Base-by-base conservation (phyloP, 2,888 invertebrate species). In the Cephonodes hylas region DNA sequence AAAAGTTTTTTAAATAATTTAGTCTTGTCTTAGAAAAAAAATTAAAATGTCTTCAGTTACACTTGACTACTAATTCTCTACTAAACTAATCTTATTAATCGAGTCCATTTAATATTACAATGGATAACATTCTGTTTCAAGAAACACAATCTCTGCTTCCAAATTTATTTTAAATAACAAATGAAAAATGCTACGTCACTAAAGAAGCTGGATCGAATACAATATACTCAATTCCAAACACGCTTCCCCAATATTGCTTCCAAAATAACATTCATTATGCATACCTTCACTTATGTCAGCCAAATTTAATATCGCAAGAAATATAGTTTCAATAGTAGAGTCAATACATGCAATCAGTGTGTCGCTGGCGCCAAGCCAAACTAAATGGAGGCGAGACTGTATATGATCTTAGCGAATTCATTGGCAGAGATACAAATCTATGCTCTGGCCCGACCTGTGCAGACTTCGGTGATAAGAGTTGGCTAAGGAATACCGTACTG, bases 331-430 rank as follows among this genome's bases (percentile, higher is more conserved):
- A 79, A 79, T 83, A 84, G 77, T 79, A 74, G 76, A 81, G 77
- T 82, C 83, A 79, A 85, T 82, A 83, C 79, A 72, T 70, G 82
- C 79, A 87, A 86, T 86, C 86, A 86, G 80, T 75, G 81, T 79
- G 62, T 60, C 61, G 64, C 72, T 88, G 88, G 88, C 81, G 58
- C 57, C 25, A 31, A 59, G 83, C 88, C 88, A 88, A 74, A 73
- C 71, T 72, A 75, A 80, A 78, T 77, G 73, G 72, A 66, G 67
- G 71, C 22, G 46, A 60, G 42, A 53, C 48, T 74, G 74, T 74
- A 79, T 82, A 81, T 81, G 80, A 80, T 80, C 77, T 82, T 76
- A 73, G 78, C 70, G 79, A 79, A 84, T 84, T 81, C 82, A 85
- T 85, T 84, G 82, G 77, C 80, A 76, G 63, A 72, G 79, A 79